These are phyloP conservation scores for Saccostrea glomerata DNA, from an alignment of 1,140 invertebrate species.

Conservation along the genomic window DNA sequence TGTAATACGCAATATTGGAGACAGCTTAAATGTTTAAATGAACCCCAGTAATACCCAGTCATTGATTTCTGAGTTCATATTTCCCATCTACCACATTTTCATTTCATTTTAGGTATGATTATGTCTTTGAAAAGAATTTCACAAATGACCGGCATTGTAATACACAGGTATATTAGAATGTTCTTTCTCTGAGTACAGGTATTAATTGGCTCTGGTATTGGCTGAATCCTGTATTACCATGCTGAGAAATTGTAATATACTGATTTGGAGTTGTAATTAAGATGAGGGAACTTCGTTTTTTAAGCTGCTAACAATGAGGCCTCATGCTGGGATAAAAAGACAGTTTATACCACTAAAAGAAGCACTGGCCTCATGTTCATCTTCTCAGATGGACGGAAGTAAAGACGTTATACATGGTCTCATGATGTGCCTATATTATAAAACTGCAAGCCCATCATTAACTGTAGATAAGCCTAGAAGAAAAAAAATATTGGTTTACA, in stretches of 20 bases:
- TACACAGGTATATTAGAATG: neutral
- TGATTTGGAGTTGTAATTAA: neutral
- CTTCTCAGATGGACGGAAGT: no score
- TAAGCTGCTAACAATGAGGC: neutral
- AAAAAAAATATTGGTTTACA: no score
- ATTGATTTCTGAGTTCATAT: neutral
- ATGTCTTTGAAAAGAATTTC: neutral
- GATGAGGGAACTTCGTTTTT: neutral
- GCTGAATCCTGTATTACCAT: neutral
- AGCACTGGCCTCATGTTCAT: no score
- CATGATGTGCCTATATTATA: no score
- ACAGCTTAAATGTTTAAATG: neutral
- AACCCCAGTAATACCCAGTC: neutral
- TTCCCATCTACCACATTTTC: neutral
- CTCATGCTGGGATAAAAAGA: neutral
- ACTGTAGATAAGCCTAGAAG: no score
- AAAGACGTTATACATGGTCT: no score
- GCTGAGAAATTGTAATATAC: constrained; percentile 1
- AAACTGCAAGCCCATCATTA: no score
- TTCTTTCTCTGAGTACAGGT: neutral
- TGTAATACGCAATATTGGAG: neutral
- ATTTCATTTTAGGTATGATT: neutral
- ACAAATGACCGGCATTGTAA: neutral
- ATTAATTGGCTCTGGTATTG: neutral
- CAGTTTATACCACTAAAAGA: neutral